Evolutionary conservation across 1,140 invertebrate genomes (phyloP).

Genomic region (Calosoma granatense): DNA sequence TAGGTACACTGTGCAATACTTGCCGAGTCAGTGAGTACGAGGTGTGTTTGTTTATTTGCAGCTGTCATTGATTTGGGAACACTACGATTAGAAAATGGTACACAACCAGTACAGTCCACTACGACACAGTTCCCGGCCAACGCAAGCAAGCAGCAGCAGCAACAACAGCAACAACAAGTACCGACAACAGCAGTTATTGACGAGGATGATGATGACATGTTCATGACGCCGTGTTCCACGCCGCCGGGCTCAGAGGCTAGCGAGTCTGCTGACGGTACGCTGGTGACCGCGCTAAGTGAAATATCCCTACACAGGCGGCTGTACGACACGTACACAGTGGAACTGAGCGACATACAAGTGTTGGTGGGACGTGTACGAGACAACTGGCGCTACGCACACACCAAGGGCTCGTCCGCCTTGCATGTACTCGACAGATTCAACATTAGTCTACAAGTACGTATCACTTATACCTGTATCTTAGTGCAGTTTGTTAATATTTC

Average conservation of each 20-base stretch:
- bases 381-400: conserved; percentile 80
- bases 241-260: conserved; percentile 70
- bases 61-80: conserved; percentile 79
- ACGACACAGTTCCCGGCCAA: conserved; percentile 7
- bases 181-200: conserved; percentile 15
- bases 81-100: conserved; percentile 57
- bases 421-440: conserved; percentile 87
- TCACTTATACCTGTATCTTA: no score
- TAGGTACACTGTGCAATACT: conserved; percentile 30
- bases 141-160: conserved; percentile 14
- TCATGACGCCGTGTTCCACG: conserved; percentile 86
- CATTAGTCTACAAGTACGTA: conserved; percentile 59
- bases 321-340: conserved; percentile 72
- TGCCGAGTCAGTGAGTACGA: no score
- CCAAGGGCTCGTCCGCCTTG: conserved; percentile 68
- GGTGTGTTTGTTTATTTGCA: no score
- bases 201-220: conserved; percentile 49
- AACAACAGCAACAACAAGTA: conserved; percentile 25
- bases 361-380: conserved; percentile 78
- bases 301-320: conserved; percentile 58
- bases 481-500: conserved; percentile 22
- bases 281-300: conserved; percentile 46
- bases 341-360: conserved; percentile 79
- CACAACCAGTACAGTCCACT: neutral
- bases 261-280: conserved; percentile 33